Evolutionary conservation across 2,797 vertebrate species (phyloP).

Genomic region (Mastacembelus armatus): DNA sequence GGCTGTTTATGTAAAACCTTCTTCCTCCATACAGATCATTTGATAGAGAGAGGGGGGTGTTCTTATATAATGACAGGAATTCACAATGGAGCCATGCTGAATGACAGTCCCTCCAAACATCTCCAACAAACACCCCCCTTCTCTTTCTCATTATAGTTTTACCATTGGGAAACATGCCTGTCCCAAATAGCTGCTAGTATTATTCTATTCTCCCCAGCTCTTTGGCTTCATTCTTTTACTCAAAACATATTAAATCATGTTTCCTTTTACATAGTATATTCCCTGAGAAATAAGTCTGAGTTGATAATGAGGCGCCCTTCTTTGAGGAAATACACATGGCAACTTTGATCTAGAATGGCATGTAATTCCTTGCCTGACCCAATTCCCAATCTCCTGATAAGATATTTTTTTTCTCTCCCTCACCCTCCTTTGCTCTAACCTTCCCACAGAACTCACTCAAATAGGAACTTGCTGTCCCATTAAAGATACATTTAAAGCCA

Average conservation of each 20-base stretch:
- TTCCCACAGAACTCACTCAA: slow-evolving; percentile 67
- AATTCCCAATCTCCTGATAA: slow-evolving; percentile 80
- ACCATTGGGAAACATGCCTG: slow-evolving; percentile 64
- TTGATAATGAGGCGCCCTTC: slow-evolving; percentile 72
- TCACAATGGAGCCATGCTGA: slow-evolving; percentile 70
- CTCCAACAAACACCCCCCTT: slow-evolving; percentile 26
- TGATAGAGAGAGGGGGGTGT: slow-evolving; percentile 58
- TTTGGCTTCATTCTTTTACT: slow-evolving; percentile 56
- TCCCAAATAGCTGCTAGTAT: slow-evolving; percentile 71
- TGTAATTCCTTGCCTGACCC: slow-evolving; percentile 81
- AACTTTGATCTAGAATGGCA: slow-evolving; percentile 82
- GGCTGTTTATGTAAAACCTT: slow-evolving; percentile 76
- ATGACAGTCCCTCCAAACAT: slow-evolving; percentile 62
- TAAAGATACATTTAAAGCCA: slow-evolving; percentile 77
- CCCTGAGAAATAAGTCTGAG: slow-evolving; percentile 70
- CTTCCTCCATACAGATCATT: slow-evolving; percentile 68
- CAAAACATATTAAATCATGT: slow-evolving; percentile 79
- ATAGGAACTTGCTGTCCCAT: slow-evolving; percentile 73
- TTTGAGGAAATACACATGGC: slow-evolving; percentile 76
- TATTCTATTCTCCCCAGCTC: slow-evolving; percentile 37
- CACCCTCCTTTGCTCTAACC: slow-evolving; percentile 54
- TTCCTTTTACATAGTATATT: slow-evolving; percentile 59
- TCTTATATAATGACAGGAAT: slow-evolving; percentile 79
- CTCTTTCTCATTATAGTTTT: slow-evolving; percentile 66
- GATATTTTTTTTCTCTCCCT: slow-evolving; percentile 54